Evolutionary conservation across 2,797 vertebrate genomes (phyloP), one percentile per base, ranked within the genome.

Genomic region (Microctenopoma stevenorrisi): DNA sequence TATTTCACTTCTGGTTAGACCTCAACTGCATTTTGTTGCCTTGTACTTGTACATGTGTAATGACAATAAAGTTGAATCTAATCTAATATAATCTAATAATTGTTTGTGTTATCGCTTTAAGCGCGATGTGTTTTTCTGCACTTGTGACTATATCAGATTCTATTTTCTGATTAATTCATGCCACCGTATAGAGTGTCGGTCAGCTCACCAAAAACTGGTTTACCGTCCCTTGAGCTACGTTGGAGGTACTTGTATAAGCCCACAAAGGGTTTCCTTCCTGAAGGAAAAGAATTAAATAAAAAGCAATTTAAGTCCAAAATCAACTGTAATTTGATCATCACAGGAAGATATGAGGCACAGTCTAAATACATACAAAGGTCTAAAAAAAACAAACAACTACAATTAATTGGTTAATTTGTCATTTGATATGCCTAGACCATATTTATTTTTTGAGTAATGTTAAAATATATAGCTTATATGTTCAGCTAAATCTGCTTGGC

Each of bases 161-260:
- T 15, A 16, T 43, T 43, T 43, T 43, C 6, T 43, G 42, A 16
- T 7, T 15, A 43, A 16, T 43, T 43, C 18, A 18, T 18, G 18
- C 18, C 18, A 18, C 18, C 18, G 18, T 18, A 18, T 18, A 18
- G 18, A 18, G 18, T 18, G 18, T 18, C 18, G 18, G 30, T n/a
- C 2, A 46, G 1, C 85, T 86, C 47, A 91, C 87, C 87, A 38
- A 86, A n/a, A 60, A 25, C 16, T 35, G 73, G 82, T 5, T 63
- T 4, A 2, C 58, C 64, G 46, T 2, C 2, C 28, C 8, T 25
- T 2, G 5, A 7, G 12, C 12, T 18, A 1, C 42, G 1, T 1
- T 3, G 26, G 38, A 81, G 0, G 25, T 64, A 38, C 0, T 0
- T 0, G 38, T 55, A 67, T 3, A 89, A 14, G 3, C 0, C 5